phyloP scores from a whole-genome alignment of 2,113 vertebrate species.

The Notechis scutatus region DNA sequence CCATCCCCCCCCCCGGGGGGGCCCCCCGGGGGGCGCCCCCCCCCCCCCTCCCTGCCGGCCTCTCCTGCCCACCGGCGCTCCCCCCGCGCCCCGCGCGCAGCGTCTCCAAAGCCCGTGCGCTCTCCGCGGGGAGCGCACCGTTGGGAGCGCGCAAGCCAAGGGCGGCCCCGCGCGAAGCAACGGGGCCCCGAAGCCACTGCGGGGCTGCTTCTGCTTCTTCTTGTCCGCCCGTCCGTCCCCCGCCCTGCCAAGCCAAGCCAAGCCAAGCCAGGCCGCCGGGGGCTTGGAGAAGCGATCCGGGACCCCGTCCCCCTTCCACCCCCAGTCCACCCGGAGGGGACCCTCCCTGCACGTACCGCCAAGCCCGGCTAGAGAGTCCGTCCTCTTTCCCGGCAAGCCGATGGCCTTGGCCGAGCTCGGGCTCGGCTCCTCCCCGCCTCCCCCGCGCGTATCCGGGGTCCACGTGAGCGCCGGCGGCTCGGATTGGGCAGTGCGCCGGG shows the following conservation, averaged over 20 bases:
- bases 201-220: no score
- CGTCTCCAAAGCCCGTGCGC: not conserved
- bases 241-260: no score
- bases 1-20: no score
- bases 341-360: no score
- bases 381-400: not conserved
- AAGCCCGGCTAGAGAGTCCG: not conserved
- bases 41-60: no score
- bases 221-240: no score
- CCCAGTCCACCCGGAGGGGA: not conserved
- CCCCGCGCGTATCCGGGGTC: no score
- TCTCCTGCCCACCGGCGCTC: not conserved
- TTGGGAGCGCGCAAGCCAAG: no score
- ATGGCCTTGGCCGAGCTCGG: not conserved
- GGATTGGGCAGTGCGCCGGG: not conserved
- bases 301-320: no score
- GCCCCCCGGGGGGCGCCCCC: no score
- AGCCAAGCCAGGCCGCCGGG: no score
- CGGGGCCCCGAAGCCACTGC: not conserved
- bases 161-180: rapidly evolving
- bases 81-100: not conserved
- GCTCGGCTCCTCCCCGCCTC: not conserved
- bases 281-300: rapidly evolving
- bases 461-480: not conserved
- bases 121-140: not conserved